Conservation (phyloP, 2,888 invertebrate genomes). For the Limnephilus marmoratus region DNA sequence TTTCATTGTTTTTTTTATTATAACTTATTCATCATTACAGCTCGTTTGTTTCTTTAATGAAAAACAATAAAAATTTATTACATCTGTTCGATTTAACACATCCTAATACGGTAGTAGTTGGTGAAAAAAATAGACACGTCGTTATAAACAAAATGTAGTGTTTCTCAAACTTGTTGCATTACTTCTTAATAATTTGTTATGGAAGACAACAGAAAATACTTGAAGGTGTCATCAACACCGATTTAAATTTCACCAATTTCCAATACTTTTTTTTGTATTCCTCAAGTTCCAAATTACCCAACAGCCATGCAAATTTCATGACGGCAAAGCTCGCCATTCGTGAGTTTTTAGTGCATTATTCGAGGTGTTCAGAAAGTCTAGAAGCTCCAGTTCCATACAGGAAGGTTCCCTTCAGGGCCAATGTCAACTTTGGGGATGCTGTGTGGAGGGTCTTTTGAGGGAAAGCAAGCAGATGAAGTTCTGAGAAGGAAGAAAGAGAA, state of each 20-base stretch:
- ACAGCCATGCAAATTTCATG: background rate
- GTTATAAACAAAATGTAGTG: background rate
- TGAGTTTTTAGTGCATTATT: background rate
- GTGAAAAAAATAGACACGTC: background rate
- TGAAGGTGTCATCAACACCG: too few species aligned
- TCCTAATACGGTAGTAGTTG: slow-evolving; percentile 16
- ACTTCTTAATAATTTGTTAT: background rate
- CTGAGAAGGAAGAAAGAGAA: too few species aligned
- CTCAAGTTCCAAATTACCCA: background rate
- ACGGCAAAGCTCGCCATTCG: background rate
- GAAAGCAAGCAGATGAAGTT: too few species aligned
- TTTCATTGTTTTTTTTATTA: background rate
- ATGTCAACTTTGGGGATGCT: too few species aligned
- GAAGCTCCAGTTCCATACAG: too few species aligned
- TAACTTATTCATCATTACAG: background rate
- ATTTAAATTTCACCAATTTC: too few species aligned
- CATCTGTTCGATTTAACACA: slow-evolving; percentile 24
- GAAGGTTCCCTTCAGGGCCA: too few species aligned
- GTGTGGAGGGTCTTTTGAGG: too few species aligned
- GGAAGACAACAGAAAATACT: background rate
- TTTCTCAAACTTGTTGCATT: background rate
- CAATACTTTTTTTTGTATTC: background rate
- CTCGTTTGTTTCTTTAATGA: slow-evolving; percentile 9
- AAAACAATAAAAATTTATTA: slow-evolving; percentile 27
- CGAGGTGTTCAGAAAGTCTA: background rate